Evolutionary conservation across 2,888 invertebrate genomes (phyloP).

Genomic region (Callinectes sapidus): DNA sequence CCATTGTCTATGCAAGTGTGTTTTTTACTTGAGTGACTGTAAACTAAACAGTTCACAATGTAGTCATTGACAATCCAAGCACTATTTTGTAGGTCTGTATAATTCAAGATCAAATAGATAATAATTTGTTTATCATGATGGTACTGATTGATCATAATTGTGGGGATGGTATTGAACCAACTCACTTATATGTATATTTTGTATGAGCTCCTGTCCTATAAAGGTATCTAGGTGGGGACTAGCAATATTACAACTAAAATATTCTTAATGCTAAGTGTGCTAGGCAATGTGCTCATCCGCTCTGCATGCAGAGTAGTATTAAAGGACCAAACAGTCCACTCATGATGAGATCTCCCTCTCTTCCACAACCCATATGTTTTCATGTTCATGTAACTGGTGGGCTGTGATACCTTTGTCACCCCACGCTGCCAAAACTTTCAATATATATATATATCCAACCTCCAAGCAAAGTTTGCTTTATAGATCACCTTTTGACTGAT

Average conservation of each 20-base stretch:
- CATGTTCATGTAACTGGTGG: too few species aligned
- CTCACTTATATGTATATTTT: background rate
- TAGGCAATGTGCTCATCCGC: background rate
- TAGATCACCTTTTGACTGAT: too few species aligned
- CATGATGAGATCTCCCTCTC: background rate
- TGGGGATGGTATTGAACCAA: background rate
- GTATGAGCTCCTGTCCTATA: background rate
- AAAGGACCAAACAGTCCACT: background rate
- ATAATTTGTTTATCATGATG: background rate
- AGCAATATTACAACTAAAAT: background rate
- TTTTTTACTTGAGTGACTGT: background rate
- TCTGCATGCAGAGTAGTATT: background rate
- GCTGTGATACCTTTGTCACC: too few species aligned
- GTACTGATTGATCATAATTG: background rate
- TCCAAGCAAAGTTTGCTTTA: too few species aligned
- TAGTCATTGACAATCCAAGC: background rate
- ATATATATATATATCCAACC: too few species aligned
- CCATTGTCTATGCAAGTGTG: conserved; percentile 49
- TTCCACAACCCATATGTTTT: background rate
- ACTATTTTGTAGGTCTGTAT: background rate
- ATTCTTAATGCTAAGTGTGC: background rate
- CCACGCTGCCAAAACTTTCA: too few species aligned
- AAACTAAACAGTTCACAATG: background rate
- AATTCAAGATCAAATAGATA: background rate
- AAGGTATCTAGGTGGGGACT: background rate